Evolutionary conservation across 2,888 invertebrate genomes (phyloP).

Genomic region (Parnassius smintheus): DNA sequence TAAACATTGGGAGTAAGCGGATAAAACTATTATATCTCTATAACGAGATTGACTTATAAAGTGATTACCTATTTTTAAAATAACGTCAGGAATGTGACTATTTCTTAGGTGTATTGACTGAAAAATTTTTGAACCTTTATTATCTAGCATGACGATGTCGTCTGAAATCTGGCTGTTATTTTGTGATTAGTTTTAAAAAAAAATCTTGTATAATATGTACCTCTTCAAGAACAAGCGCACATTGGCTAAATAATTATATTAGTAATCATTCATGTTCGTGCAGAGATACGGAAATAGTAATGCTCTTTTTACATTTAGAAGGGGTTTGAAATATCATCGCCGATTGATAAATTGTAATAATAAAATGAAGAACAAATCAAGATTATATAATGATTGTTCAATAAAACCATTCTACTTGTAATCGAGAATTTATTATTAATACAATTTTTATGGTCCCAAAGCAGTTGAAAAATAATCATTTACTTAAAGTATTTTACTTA

Average conservation of each 20-base stretch:
- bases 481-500: too few species aligned
- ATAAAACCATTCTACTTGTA: too few species aligned
- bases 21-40: slow-evolving; percentile 35
- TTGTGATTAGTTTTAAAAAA: slow-evolving; percentile 56
- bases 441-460: too few species aligned
- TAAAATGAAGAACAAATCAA: too few species aligned
- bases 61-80: slow-evolving; percentile 36
- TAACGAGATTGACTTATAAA: slow-evolving; percentile 53
- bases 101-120: slow-evolving; percentile 73
- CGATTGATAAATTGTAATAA: too few species aligned
- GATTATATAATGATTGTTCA: too few species aligned
- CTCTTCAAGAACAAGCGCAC: slow-evolving; percentile 45
- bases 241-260: slow-evolving; percentile 17
- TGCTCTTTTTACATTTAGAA: too few species aligned
- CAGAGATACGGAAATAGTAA: too few species aligned
- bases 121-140: slow-evolving; percentile 72
- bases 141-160: slow-evolving; percentile 58
- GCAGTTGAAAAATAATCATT: too few species aligned
- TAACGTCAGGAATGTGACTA: slow-evolving; percentile 46
- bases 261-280: too few species aligned
- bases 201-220: slow-evolving; percentile 24
- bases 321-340: too few species aligned
- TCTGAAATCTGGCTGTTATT: slow-evolving; percentile 65
- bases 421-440: too few species aligned
- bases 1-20: slow-evolving; percentile 26